These are phyloP conservation scores for Agelaius phoeniceus DNA, from an alignment of 2,113 vertebrate genomes.

Conservation along the genomic window DNA sequence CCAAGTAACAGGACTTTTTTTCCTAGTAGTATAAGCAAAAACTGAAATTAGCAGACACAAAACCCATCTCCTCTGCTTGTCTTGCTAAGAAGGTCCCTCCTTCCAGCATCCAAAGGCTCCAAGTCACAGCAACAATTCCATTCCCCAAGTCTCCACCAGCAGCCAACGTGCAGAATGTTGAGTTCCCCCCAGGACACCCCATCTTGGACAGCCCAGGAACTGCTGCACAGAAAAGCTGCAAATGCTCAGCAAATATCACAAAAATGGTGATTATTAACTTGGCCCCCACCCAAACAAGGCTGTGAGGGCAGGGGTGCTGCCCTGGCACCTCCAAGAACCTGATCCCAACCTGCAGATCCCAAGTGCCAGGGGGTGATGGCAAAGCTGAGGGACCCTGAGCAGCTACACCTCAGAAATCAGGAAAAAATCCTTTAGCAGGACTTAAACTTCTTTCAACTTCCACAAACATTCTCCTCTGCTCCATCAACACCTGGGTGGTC, in stretches of 20 bases:
- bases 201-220: rapidly evolving
- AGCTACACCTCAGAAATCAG: neutral
- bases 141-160: neutral
- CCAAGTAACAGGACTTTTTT: neutral
- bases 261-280: neutral
- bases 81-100: neutral
- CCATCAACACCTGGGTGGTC: neutral
- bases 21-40: neutral
- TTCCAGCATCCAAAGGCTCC: neutral
- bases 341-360: neutral
- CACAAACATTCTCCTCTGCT: neutral
- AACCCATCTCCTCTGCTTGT: neutral
- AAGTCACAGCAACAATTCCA: neutral
- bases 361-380: neutral
- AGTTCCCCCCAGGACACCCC: neutral
- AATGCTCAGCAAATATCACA: neutral
- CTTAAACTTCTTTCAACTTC: neutral
- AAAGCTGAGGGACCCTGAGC: neutral
- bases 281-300: neutral
- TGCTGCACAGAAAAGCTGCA: neutral
- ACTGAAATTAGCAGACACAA: neutral
- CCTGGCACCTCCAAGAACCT: neutral
- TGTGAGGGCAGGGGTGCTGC: neutral
- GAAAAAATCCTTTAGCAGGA: neutral
- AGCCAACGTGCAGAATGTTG: rapidly evolving